A percentile compares a stretch with the other conserved stretches of the same genome.
phyloP scores from a whole-genome alignment of 64 coral and sea anemone genomes.

The Pocillopora verrucosa region DNA sequence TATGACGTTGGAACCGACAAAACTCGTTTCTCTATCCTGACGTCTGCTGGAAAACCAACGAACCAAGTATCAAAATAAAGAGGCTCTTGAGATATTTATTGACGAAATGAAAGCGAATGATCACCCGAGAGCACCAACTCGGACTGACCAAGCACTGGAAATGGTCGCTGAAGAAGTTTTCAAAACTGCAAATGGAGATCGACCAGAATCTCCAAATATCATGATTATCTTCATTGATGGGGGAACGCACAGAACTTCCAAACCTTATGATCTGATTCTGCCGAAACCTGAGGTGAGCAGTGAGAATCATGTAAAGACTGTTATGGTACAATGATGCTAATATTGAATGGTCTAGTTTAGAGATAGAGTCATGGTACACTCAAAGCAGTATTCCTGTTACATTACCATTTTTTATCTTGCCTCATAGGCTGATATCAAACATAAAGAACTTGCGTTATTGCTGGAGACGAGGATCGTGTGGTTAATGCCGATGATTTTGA shows the following conservation, averaged over 20 bases:
- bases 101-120: not conserved
- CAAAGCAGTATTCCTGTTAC: too few relatives aligned
- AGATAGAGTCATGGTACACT: too few relatives aligned
- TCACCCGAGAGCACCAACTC: not conserved
- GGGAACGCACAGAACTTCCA: not conserved
- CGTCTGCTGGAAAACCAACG: not conserved
- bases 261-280: not conserved
- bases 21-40: not conserved
- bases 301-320: too few relatives aligned
- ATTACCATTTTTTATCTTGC: not conserved
- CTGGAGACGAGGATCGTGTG: too few relatives aligned
- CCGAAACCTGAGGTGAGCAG: not conserved
- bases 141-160: slow-evolving; percentile 36
- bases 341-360: too few relatives aligned
- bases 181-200: slow-evolving; percentile 9
- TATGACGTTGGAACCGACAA: not conserved
- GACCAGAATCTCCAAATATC: slow-evolving; percentile 18
- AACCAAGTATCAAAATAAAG: not conserved
- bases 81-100: not conserved
- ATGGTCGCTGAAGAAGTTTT: slow-evolving; percentile 3
- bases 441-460: not conserved
- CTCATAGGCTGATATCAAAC: not conserved
- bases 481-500: not conserved
- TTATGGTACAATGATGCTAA: too few relatives aligned
- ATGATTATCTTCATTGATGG: slow-evolving; percentile 56